These are phyloP conservation scores for Rostratula benghalensis DNA, from an alignment of 2,113 vertebrate genomes.

Conservation along the genomic window DNA sequence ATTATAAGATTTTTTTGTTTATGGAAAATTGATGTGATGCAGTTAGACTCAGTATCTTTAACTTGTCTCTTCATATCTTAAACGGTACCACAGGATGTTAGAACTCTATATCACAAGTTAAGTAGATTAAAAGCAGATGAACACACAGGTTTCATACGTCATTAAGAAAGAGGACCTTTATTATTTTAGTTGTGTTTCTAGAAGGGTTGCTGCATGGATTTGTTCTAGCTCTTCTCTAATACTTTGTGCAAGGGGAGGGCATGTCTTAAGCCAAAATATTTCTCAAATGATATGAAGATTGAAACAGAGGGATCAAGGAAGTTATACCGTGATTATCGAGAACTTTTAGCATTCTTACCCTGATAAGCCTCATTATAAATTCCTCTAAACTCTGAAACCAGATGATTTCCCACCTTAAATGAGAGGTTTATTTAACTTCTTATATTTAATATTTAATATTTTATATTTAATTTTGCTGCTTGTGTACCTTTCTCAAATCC, in stretches of 20 bases:
- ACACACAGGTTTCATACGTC: accelerated
- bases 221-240: background rate
- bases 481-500: too few relatives aligned
- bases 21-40: background rate
- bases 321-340: background rate
- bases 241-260: accelerated
- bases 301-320: background rate
- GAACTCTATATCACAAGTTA: background rate
- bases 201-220: background rate
- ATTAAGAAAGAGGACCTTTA: background rate
- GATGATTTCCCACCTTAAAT: background rate
- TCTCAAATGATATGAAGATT: background rate
- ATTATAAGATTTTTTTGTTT: background rate
- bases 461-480: too few relatives aligned
- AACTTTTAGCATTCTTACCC: background rate
- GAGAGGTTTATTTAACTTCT: background rate
- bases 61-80: background rate
- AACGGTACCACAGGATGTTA: background rate
- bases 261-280: background rate
- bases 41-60: background rate
- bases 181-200: background rate
- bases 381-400: background rate
- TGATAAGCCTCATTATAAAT: background rate
- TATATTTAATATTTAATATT: too few relatives aligned
- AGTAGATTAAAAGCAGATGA: background rate